Conservation (phyloP, 30 jellyfish, hydroid and myxozoan species). For the Aurelia sp. region DNA sequence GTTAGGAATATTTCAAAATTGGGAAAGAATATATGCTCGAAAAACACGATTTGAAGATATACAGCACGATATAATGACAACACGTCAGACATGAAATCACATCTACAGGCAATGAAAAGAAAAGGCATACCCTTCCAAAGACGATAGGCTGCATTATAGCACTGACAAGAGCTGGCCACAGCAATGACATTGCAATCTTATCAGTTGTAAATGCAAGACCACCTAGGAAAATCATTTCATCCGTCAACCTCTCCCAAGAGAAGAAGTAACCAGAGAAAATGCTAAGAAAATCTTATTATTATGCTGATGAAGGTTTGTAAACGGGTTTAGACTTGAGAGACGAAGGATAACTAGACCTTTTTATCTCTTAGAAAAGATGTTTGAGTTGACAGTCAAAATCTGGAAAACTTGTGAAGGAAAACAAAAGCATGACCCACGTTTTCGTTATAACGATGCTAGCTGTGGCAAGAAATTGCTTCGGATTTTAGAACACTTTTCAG, state of each 20-base stretch:
- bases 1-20: too few relatives aligned
- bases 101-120: background rate
- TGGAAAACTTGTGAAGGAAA: too few relatives aligned
- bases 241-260: background rate
- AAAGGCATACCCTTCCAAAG: conserved; percentile 80
- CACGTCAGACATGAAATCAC: background rate
- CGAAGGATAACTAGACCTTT: too few relatives aligned
- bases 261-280: background rate
- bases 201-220: conserved; percentile 83
- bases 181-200: conserved; percentile 78
- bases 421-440: too few relatives aligned
- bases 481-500: too few relatives aligned
- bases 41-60: background rate
- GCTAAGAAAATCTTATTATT: background rate
- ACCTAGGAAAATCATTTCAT: conserved; percentile 36
- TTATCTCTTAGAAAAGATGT: too few relatives aligned
- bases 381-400: too few relatives aligned
- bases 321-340: too few relatives aligned
- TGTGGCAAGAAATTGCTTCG: too few relatives aligned
- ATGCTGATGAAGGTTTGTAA: background rate
- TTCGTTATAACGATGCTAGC: too few relatives aligned
- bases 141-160: conserved; percentile 82
- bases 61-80: background rate
- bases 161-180: conserved; percentile 87
- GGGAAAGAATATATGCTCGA: background rate